phyloP scores from a whole-genome alignment of 1,140 invertebrate genomes.

The Aphaenogaster ashmeadi region DNA sequence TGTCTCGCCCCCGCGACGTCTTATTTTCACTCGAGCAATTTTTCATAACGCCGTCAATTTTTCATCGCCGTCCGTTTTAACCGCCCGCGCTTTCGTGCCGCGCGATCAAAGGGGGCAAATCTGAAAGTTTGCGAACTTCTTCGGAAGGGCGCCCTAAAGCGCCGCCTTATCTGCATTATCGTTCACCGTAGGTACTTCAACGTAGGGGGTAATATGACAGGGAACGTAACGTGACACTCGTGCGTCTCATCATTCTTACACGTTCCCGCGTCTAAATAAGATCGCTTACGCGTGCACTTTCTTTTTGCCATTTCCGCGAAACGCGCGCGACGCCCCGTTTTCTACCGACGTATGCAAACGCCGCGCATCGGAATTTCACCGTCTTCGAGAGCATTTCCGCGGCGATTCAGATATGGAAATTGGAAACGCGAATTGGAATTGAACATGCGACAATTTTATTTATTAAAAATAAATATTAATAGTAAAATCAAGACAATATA shows the following conservation, averaged over 20 bases:
- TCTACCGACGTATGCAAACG: slow-evolving; percentile 25
- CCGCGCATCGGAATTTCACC: slow-evolving; percentile 25
- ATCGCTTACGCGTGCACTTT: slow-evolving; percentile 9
- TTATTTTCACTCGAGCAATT: slow-evolving; percentile 20
- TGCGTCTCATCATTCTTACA: slow-evolving; percentile 17
- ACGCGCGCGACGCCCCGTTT: neutral
- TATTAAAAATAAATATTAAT: neutral
- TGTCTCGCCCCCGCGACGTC: neutral
- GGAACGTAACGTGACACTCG: slow-evolving; percentile 16
- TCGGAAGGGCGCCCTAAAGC: neutral
- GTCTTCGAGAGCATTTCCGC: slow-evolving; percentile 1
- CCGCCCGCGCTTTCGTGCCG: neutral
- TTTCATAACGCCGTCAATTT: slow-evolving; percentile 28
- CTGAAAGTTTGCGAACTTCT: slow-evolving; percentile 14
- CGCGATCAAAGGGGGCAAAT: slow-evolving; percentile 27
- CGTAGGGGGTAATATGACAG: neutral
- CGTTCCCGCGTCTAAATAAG: slow-evolving; percentile 24
- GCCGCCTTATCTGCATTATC: slow-evolving; percentile 17
- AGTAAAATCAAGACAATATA: too few relatives aligned
- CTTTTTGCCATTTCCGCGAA: slow-evolving; percentile 7
- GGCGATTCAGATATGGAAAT: neutral
- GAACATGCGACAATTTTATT: slow-evolving; percentile 32
- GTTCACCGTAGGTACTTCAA: neutral
- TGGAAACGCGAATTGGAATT: neutral
- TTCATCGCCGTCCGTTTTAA: slow-evolving; percentile 25